Percentiles rank a stretch among this genome's conserved stretches.
phyloP scores from a whole-genome alignment of 2,113 vertebrate genomes.

The Oncorhynchus masou region DNA sequence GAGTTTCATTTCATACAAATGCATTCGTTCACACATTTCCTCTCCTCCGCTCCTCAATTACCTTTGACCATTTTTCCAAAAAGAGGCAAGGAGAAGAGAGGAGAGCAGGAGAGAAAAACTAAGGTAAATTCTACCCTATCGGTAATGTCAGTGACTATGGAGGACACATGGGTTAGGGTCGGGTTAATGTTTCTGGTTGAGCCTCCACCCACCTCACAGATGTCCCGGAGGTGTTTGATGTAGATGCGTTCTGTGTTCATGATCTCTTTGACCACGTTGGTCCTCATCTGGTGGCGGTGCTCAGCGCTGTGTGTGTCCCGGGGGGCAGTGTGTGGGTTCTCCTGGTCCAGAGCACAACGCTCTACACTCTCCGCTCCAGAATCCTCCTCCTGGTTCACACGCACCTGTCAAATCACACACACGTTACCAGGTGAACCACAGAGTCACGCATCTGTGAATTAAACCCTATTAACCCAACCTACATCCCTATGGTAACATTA shows the following conservation, averaged over 20 bases:
- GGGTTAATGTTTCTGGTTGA: background rate
- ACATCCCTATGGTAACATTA: slow-evolving; percentile 27
- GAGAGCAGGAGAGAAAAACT: no score
- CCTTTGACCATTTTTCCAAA: no score
- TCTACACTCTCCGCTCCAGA: slow-evolving; percentile 75
- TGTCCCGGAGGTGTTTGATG: slow-evolving; percentile 97
- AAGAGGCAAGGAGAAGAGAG: no score
- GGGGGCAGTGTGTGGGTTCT: slow-evolving; percentile 62
- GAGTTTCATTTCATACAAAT: no score
- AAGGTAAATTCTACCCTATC: no score
- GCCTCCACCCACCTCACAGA: slow-evolving; percentile 83
- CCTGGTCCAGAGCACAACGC: slow-evolving; percentile 71
- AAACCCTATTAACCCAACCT: background rate
- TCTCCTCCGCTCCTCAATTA: no score
- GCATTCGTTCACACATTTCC: no score
- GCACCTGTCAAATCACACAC: slow-evolving; percentile 73
- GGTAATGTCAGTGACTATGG: background rate
- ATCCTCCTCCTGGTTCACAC: slow-evolving; percentile 93
- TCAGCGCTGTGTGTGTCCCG: slow-evolving; percentile 76
- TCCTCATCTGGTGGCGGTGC: slow-evolving; percentile 94
- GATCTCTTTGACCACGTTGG: slow-evolving; percentile 96
- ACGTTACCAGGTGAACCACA: background rate
- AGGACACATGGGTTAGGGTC: background rate
- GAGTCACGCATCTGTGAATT: background rate
- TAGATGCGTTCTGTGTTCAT: slow-evolving; percentile 96